Conservation (phyloP, 2,113 vertebrate species). For the Chiloscyllium plagiosum region DNA sequence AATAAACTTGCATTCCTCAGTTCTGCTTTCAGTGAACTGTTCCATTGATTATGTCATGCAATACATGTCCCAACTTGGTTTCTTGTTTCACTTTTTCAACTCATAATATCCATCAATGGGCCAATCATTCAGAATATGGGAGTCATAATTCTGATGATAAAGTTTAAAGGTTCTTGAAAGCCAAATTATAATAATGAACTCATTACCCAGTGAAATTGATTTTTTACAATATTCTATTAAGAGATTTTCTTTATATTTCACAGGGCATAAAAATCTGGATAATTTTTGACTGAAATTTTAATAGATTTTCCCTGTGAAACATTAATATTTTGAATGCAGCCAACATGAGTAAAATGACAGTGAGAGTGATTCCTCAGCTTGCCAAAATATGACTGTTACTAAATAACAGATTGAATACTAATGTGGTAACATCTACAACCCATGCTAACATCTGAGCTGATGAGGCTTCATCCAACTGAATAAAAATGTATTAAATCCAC, state of each 20-base stretch:
- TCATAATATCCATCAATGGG: background rate
- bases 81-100: background rate
- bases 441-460: background rate
- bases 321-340: background rate
- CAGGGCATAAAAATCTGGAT: background rate
- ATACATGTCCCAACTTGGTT: background rate
- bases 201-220: conserved; percentile 21
- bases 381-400: background rate
- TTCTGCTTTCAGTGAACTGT: background rate
- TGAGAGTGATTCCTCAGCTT: background rate
- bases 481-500: background rate
- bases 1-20: background rate
- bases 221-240: background rate
- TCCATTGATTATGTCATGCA: background rate
- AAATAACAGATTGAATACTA: background rate
- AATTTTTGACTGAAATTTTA: background rate
- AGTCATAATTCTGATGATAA: conserved; percentile 27
- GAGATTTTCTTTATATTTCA: background rate
- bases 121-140: background rate
- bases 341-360: background rate
- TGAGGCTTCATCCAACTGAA: background rate
- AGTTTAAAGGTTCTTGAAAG: background rate
- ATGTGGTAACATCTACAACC: background rate
- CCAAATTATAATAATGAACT: background rate
- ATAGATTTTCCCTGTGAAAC: background rate